phyloP scores from a whole-genome alignment of 2,113 vertebrate species.

The rat (Rattus norvegicus) region GRCr8 NC_086022.1:79324501-79325000 shows the following conservation, averaged over 20 bases:
- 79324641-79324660: background rate
- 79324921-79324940: background rate
- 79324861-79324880: background rate
- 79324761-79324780: background rate
- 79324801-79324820: background rate
- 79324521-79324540: background rate
- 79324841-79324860: background rate
- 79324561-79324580: background rate
- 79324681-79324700: background rate
- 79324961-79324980: background rate
- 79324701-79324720: background rate
- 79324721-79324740: background rate
- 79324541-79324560: background rate
- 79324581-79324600: background rate
- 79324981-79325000: too few species aligned
- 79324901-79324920: background rate
- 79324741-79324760: background rate
- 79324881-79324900: background rate
- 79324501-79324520: background rate
- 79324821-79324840: too few species aligned
- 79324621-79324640: background rate
- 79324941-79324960: background rate
- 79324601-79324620: slow-evolving; percentile 23
- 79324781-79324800: background rate
- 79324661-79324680: background rate